Evolutionary conservation across 2,888 invertebrate species (phyloP), one percentile per base, ranked within the genome.

Genomic region (Flexamia atlantica): DNA sequence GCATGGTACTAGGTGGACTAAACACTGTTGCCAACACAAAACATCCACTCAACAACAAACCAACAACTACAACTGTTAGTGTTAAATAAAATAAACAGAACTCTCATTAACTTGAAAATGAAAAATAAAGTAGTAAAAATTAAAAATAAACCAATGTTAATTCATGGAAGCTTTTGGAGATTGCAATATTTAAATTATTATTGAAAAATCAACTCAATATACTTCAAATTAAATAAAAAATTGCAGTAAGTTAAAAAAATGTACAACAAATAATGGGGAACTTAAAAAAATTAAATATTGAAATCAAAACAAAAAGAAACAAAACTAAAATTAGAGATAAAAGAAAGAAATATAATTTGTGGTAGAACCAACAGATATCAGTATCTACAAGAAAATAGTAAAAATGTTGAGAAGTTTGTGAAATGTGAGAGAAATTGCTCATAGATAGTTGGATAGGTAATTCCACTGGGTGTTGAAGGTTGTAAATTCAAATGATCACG

Each of bases 1-100:
- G 94, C 95, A 97, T 88, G 30, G 80, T 85, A 60, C 82, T 79
- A 25, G 87, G 85, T n/a, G 85, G 84, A 84, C 85, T 85, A 84
- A 85, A 86, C 40, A 84, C 87, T 86, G 60, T 60, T 14, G 20
- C 83, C 42, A 80, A 85, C 84, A 85, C 86, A 82, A 25, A 80
- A 76, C 40, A 83, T 42, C 81, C 57, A 83, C 81, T 80, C 76
- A 60, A 83, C 74, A 72, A 85, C 88, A 82, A 46, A 46, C 23
- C 53, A 83, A 83, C 60, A 28, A 83, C 76, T 25, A 42, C 64
- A 53, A 23, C 53, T 23, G 53, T 53, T 53, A 53, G 46, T 46
- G 46, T 46, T 14, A 17, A 46, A 17, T 36, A 36, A 36, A 36
- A 7, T 7, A 36, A 36, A 36, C 9, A 36, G 36, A 4, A n/a